Percentiles rank a stretch among this genome's conserved stretches.
Conservation (phyloP, 2,113 vertebrate genomes). For the Lamprotornis superbus region DNA sequence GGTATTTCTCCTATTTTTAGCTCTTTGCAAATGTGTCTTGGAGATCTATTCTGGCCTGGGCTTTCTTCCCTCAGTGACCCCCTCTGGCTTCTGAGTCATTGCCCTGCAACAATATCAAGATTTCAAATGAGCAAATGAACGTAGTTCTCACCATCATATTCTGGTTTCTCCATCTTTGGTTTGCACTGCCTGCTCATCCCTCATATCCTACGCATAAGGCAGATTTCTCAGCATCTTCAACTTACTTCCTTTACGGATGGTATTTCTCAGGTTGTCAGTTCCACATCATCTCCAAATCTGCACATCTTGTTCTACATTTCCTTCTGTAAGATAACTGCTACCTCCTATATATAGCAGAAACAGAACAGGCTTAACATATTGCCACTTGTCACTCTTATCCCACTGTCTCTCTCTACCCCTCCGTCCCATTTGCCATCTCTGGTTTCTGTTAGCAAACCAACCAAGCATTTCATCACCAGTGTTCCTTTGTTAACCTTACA, state of each 20-base stretch:
- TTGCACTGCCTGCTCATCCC: neutral
- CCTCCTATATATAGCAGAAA: conserved; percentile 52
- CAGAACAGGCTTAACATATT: conserved; percentile 45
- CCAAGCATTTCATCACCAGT: neutral
- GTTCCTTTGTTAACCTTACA: neutral
- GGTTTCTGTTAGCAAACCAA: conserved; percentile 16
- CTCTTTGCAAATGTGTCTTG: neutral
- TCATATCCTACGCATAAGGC: conserved; percentile 20
- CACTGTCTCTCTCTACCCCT: conserved; percentile 16
- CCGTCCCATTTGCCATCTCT: conserved; percentile 34
- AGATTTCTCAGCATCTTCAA: neutral
- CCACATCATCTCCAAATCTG: conserved; percentile 43
- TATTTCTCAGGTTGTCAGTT: conserved; percentile 61
- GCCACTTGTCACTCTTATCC: conserved; percentile 40
- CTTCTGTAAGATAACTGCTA: conserved; percentile 39
- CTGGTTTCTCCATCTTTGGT: neutral
- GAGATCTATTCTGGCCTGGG: neutral
- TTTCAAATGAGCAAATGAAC: conserved; percentile 1
- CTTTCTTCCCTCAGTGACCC: neutral
- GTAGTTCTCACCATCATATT: neutral
- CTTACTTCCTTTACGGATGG: conserved; percentile 24
- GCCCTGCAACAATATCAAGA: neutral
- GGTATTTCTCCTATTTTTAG: neutral
- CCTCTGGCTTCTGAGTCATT: neutral
- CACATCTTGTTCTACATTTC: conserved; percentile 64